A percentile compares a stretch with the other conserved stretches of the same genome.
Conservation (phyloP, 2,797 vertebrate genomes). For the Ibycter americanus region DNA sequence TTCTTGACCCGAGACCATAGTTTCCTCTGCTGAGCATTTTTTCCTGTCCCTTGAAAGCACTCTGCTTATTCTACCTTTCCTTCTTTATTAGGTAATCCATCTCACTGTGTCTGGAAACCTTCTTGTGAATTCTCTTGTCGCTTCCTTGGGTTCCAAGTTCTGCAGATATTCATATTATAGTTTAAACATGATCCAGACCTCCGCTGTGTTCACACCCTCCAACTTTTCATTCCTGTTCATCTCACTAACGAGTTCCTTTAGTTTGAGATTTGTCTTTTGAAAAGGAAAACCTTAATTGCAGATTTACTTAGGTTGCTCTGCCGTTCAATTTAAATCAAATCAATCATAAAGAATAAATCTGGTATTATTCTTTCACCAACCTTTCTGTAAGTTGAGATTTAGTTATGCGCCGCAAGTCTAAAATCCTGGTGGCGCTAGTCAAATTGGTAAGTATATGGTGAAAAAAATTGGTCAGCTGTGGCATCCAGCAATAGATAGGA, state of each 20-base stretch:
- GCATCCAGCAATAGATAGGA: background rate
- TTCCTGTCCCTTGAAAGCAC: background rate
- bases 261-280: constrained; percentile 46
- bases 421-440: background rate
- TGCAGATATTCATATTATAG: background rate
- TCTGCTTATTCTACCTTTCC: constrained; percentile 34
- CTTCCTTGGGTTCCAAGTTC: constrained; percentile 40
- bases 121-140: constrained; percentile 48
- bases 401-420: background rate
- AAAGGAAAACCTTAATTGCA: constrained; percentile 38
- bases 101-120: constrained; percentile 39
- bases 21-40: constrained; percentile 28
- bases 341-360: constrained; percentile 24
- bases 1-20: background rate
- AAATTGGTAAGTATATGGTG: background rate
- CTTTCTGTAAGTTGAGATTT: background rate
- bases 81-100: constrained; percentile 59
- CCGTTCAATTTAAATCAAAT: constrained; percentile 31
- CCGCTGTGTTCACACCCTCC: background rate
- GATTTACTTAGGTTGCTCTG: constrained; percentile 10
- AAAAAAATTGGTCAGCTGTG: background rate
- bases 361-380: constrained; percentile 30
- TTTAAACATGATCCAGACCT: constrained; percentile 55
- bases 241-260: background rate
- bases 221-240: constrained; percentile 1